Percentiles rank a stretch among this genome's conserved stretches.
These are phyloP conservation scores for Xenopus petersii DNA, from an alignment of 2,797 vertebrate species.

Conservation along the genomic window DNA sequence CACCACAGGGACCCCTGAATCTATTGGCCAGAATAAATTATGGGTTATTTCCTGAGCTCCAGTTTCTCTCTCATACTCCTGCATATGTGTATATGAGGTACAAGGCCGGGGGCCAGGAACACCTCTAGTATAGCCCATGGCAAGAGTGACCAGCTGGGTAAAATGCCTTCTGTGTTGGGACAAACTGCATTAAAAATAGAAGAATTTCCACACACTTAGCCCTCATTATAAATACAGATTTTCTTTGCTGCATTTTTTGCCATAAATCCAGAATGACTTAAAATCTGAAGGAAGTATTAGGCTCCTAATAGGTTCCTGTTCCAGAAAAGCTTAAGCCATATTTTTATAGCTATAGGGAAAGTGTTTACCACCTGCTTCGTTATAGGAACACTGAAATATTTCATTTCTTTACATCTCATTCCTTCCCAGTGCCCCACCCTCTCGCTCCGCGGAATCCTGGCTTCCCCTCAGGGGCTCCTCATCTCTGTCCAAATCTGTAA, in stretches of 20 bases:
- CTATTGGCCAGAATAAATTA: too few relatives aligned
- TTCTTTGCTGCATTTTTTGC: neutral
- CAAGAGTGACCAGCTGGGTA: too few relatives aligned
- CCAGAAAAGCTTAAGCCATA: slow-evolving; percentile 8
- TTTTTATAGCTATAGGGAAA: slow-evolving; percentile 7
- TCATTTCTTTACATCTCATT: slow-evolving; percentile 3
- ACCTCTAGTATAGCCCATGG: too few relatives aligned
- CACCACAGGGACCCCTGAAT: too few relatives aligned
- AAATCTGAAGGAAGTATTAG: neutral
- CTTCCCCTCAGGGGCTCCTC: slow-evolving; percentile 13
- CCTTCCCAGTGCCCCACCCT: slow-evolving; percentile 1
- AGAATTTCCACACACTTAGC: too few relatives aligned
- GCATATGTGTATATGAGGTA: too few relatives aligned
- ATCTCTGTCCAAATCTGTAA: slow-evolving; percentile 23
- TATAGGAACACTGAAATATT: slow-evolving; percentile 25
- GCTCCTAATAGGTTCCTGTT: neutral
- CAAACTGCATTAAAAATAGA: too few relatives aligned
- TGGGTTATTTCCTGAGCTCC: too few relatives aligned
- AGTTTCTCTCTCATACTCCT: too few relatives aligned
- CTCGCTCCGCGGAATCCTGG: slow-evolving; percentile 5
- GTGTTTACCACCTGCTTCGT: slow-evolving; percentile 24
- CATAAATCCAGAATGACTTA: neutral
- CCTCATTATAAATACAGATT: too few relatives aligned
- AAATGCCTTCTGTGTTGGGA: neutral
- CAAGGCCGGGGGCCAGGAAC: too few relatives aligned